A percentile compares a stretch with the other conserved stretches of the same genome.
Conservation (phyloP, 2,888 invertebrate species). For the Minunthozetes semirufus region DNA sequence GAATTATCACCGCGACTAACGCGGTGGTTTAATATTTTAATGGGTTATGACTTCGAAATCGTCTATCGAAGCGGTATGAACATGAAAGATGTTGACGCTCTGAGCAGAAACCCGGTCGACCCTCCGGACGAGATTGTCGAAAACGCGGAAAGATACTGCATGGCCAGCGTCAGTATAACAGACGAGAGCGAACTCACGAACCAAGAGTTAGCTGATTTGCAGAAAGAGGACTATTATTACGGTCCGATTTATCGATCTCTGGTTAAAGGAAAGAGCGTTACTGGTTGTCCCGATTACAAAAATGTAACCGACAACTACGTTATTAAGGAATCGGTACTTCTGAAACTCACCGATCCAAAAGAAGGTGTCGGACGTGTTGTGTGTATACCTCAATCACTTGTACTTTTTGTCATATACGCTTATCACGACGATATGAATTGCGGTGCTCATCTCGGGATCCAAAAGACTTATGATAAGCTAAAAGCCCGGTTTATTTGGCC, state of each 20-base stretch:
- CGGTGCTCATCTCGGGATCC: slow-evolving; percentile 34
- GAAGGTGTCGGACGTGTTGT: neutral
- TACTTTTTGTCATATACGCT: slow-evolving; percentile 36
- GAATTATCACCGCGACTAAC: neutral
- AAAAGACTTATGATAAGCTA: slow-evolving; percentile 23
- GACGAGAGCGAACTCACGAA: too few relatives aligned
- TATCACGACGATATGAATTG: slow-evolving; percentile 40
- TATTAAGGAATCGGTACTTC: neutral
- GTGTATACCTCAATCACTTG: slow-evolving; percentile 36
- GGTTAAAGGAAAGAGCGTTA: neutral
- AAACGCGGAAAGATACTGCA: neutral
- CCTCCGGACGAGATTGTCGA: neutral
- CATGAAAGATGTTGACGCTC: slow-evolving; percentile 14
- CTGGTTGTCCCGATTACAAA: neutral
- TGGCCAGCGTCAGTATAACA: too few relatives aligned
- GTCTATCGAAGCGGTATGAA: neutral
- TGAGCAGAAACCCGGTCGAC: neutral
- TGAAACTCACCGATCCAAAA: neutral
- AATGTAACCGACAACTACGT: neutral
- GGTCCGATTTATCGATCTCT: neutral
- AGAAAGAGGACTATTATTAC: neutral
- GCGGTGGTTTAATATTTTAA: too few relatives aligned
- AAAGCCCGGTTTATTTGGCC: slow-evolving; percentile 30
- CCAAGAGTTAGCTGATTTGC: too few relatives aligned
- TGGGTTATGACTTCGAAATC: too few relatives aligned